Base-by-base conservation (phyloP, 2,888 invertebrate species). In the Bimastos eiseni region DNA sequence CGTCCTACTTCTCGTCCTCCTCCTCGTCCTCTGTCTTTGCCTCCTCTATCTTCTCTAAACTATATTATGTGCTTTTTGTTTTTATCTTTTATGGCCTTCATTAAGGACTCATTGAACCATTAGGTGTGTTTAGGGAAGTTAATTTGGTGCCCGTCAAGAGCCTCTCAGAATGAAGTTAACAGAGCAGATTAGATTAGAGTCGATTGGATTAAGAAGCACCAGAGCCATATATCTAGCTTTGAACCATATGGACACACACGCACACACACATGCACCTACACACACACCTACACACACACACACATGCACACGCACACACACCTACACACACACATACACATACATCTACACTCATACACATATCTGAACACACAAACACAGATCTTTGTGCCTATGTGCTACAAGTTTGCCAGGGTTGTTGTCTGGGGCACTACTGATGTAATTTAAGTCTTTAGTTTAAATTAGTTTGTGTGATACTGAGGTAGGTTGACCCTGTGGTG, bases 381-480 rank as follows among this genome's bases (percentile, higher is more conserved):
- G 17, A 24, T 24, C 24, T 30, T 2, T 55, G 55, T 55, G 55
- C 55, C 24, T 5, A 30, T 3, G 24, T 24, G 55, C 30, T 55
- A 30, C 24, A 55, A 55, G 55, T 55, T 30, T 55, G 55, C 55
- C 30, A 24, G 4, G 30, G 55, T 30, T 55, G 55, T 17, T 55
- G 30, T 55, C 55, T 55, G 24, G n/a, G 1, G 0, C 30, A 70
- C n/a, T 11, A 2, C n/a, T 70, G 70, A 70, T 70, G 70, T 70
- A 70, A 70, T 70, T 70, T 0, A 70, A 70, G 70, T n/a, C 8
- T 11, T 70, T 70, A n/a, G 70, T n/a, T 70, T 70, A 30, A 70
- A 70, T 70, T 70, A 70, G 70, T n/a, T 70, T 70, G n/a, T 70
- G 30, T 70, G 70, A 70, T 70, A 70, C 70, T 70, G 70, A 70